Base-by-base conservation (phyloP, 2,797 vertebrate genomes). In the Odontamblyopus rebecca region DNA sequence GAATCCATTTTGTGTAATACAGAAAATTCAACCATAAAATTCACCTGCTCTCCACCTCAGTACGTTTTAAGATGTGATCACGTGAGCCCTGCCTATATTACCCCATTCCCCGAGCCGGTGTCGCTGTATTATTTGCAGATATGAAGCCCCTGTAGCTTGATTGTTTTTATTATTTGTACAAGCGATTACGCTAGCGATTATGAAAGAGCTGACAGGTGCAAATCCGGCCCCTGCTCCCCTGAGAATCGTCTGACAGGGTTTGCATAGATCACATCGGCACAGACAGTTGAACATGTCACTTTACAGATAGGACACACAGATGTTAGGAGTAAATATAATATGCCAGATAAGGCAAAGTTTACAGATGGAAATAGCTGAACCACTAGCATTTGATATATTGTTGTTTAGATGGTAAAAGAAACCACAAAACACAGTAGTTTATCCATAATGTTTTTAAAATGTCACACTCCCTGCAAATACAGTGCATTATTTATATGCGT, bases 101-200 rank as follows among this genome's bases (percentile, higher is more conserved):
- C 38, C 68, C 26, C 23, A 11, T 35, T 44, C 51, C 27, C 54
- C 6, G 63, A 18, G 38, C 29, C 1, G 78, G 75, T 72, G 69
- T 84, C 82, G 86, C 26, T 82, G 85, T 1, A 50, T 66, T 74
- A 88, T 89, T 85, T 72, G 73, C 79, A 85, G 78, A 79, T 75
- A 70, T n/a, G 71, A 79, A 79, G 65, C 74, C 7, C 15, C 75
- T 67, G 71, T 32, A 7, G 2, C 72, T 74, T 74, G 65, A 82
- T 85, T 82, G 67, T 74, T 81, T 68, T 81, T 68, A 77, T 87
- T 82, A 83, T 88, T 84, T 84, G 83, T 56, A 69, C 70, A 41
- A 75, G 70, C 32, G 82, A 89, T 92, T 84, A 88, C 67, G 78
- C 76, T 62, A 6, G 66, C 79, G 82, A 82, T 82, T 23, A 23